Percentiles rank a stretch among this genome's conserved stretches.
Conservation (phyloP, 2,888 invertebrate species). For the Tipula unca region DNA sequence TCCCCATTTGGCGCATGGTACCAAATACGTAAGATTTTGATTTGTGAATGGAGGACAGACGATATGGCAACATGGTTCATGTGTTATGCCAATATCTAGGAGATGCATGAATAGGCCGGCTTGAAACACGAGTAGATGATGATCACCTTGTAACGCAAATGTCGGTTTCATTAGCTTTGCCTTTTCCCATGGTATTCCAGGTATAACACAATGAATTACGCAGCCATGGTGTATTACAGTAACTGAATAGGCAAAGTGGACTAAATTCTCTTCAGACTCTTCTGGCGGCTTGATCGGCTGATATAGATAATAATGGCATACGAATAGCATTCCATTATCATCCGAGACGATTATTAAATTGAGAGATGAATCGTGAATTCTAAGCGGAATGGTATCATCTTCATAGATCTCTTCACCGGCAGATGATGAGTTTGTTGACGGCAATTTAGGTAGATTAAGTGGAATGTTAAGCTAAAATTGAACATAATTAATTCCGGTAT, state of each 20-base stretch:
- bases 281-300: constrained; percentile 52
- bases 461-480: constrained; percentile 69
- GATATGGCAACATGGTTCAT: constrained; percentile 77
- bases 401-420: constrained; percentile 46
- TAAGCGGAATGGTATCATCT: constrained; percentile 69
- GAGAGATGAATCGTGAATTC: constrained; percentile 72
- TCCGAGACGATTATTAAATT: constrained; percentile 72
- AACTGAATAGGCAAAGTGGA: constrained; percentile 78
- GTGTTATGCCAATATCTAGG: constrained; percentile 72
- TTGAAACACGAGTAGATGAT: constrained; percentile 72
- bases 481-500: constrained; percentile 20
- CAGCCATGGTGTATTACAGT: constrained; percentile 76
- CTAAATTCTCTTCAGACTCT: constrained; percentile 41
- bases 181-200: constrained; percentile 68
- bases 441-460: constrained; percentile 64
- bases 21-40: constrained; percentile 49
- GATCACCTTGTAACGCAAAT: constrained; percentile 64
- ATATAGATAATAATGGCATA: constrained; percentile 77
- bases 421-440: constrained; percentile 44
- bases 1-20: constrained; percentile 47
- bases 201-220: constrained; percentile 73
- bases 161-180: constrained; percentile 69
- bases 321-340: constrained; percentile 61
- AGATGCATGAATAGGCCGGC: constrained; percentile 79
- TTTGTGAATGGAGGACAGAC: constrained; percentile 53